These are phyloP conservation scores for Pseudococcus viburni DNA, from an alignment of 2,888 invertebrate genomes.

Conservation along the genomic window DNA sequence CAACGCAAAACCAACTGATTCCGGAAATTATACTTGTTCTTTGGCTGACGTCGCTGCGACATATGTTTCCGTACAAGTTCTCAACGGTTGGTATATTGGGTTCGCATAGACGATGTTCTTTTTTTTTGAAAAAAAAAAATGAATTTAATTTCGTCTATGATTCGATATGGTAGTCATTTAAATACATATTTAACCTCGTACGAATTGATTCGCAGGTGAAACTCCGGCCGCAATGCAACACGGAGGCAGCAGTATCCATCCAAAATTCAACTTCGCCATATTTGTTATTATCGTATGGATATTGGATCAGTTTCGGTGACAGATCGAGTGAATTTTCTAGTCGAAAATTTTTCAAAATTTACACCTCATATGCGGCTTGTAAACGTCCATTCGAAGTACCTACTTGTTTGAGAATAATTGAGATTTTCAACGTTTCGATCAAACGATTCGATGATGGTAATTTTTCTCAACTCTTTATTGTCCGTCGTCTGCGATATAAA, in stretches of 20 bases:
- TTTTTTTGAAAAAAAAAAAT: not conserved
- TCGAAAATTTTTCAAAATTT: not conserved
- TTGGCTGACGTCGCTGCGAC: slow-evolving; percentile 80
- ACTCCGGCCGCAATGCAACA: slow-evolving; percentile 70
- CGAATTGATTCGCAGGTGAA: slow-evolving; percentile 72
- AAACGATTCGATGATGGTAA: not conserved
- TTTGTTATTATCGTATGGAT: slow-evolving; percentile 24
- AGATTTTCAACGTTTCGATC: not conserved
- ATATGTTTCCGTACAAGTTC: slow-evolving; percentile 82
- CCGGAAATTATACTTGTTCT: slow-evolving; percentile 85
- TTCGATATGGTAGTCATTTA: not conserved
- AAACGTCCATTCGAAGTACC: not conserved
- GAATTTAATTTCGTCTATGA: slow-evolving; percentile 69
- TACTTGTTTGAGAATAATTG: not conserved
- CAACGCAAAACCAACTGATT: slow-evolving; percentile 83
- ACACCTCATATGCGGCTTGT: slow-evolving; percentile 7
- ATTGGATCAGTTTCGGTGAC: slow-evolving; percentile 53
- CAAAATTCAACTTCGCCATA: slow-evolving; percentile 28
- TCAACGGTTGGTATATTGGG: slow-evolving; percentile 78
- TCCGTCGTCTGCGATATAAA: no score
- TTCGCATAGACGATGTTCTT: slow-evolving; percentile 67
- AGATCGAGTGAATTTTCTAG: not conserved
- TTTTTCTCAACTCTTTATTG: not conserved
- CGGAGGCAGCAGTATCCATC: slow-evolving; percentile 68
- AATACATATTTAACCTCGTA: not conserved